phyloP scores from a whole-genome alignment of 2,888 invertebrate genomes.

The Drosophila mayaguana region DNA sequence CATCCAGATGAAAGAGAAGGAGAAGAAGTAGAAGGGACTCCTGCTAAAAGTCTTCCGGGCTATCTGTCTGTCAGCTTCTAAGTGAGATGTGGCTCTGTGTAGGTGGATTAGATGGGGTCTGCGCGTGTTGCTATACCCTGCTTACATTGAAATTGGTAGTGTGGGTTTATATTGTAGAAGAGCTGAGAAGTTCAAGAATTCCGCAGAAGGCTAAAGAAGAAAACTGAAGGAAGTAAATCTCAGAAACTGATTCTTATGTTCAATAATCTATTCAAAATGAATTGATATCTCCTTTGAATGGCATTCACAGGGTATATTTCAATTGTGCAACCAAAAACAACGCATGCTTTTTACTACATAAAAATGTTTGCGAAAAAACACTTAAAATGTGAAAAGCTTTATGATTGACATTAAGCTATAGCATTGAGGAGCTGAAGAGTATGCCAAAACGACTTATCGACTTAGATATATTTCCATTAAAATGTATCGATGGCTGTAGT shows the following conservation, averaged over 20 bases:
- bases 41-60: slow-evolving; percentile 11
- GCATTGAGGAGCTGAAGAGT: neutral
- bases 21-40: slow-evolving; percentile 2
- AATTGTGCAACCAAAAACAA: neutral
- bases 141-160: neutral
- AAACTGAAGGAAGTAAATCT: no score
- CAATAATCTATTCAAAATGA: neutral
- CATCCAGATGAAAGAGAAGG: neutral
- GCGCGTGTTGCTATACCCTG: slow-evolving; percentile 8
- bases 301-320: neutral
- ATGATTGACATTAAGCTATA: slow-evolving; percentile 7
- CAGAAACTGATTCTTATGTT: neutral
- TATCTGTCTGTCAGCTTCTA: slow-evolving; percentile 26
- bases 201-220: no score
- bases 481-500: neutral
- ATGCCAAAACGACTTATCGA: neutral
- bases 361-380: neutral
- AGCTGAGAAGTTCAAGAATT: no score
- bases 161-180: neutral
- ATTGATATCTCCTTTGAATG: neutral
- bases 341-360: neutral
- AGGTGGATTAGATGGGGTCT: neutral
- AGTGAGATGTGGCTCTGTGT: slow-evolving; percentile 37
- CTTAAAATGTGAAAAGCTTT: neutral
- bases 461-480: neutral